Conservation (phyloP, 2,113 vertebrate genomes). For the Climacteris rufus region DNA sequence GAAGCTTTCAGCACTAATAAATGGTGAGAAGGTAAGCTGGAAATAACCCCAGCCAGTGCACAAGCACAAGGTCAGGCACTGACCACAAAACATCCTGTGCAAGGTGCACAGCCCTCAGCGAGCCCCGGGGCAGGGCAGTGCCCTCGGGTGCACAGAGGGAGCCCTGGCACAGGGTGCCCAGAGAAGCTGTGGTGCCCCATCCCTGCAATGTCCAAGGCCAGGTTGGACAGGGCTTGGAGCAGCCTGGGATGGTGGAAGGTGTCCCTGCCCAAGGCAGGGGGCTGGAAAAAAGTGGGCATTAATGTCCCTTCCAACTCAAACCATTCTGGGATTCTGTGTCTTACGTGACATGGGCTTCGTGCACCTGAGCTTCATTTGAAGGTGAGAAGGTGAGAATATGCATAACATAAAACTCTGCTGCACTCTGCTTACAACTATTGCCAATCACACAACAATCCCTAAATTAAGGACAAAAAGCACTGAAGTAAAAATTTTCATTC, state of each 20-base stretch:
- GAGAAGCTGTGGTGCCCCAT: not conserved
- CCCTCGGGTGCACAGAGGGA: not conserved
- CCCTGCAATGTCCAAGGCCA: not conserved
- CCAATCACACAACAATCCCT: not conserved
- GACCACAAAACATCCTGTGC: not conserved
- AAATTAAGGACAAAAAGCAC: not conserved
- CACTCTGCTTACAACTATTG: not conserved
- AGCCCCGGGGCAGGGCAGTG: not conserved
- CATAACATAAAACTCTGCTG: not conserved
- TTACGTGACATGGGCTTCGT: not conserved
- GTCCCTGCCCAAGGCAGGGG: not conserved
- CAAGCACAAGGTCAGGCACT: not conserved
- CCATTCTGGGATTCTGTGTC: not conserved
- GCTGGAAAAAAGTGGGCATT: not conserved
- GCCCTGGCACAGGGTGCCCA: not conserved
- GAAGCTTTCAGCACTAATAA: not conserved
- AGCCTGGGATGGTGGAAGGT: not conserved
- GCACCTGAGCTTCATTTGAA: not conserved
- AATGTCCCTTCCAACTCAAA: not conserved
- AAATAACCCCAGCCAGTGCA: not conserved
- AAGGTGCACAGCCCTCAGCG: not conserved
- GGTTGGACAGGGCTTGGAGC: not conserved
- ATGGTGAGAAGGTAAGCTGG: not conserved
- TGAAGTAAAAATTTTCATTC: not conserved
- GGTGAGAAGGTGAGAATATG: fast-evolving